phyloP scores from a whole-genome alignment of 1,140 invertebrate species.

The Drosophila nigromelanica region DNA sequence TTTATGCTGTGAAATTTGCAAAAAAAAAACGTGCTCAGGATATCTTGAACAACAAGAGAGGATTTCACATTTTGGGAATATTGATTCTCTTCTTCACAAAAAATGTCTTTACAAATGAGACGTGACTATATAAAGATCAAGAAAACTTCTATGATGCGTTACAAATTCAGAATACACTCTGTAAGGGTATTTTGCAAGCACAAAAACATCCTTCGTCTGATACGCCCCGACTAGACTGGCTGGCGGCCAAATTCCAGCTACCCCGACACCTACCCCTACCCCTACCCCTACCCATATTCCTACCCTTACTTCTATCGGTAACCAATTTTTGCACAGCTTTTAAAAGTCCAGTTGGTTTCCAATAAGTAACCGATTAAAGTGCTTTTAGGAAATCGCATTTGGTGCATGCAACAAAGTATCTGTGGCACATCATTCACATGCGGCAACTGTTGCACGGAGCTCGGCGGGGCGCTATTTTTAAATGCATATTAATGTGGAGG shows the following conservation, averaged over 20 bases:
- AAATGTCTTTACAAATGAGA: too few species aligned
- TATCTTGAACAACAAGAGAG: too few species aligned
- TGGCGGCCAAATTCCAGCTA: slow-evolving; percentile 60
- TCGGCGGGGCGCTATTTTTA: slow-evolving; percentile 61
- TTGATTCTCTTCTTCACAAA: too few species aligned
- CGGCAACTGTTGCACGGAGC: slow-evolving; percentile 33
- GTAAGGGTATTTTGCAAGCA: neutral
- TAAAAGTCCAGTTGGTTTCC: slow-evolving; percentile 19
- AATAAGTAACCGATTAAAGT: slow-evolving; percentile 25
- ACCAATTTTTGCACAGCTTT: slow-evolving; percentile 4
- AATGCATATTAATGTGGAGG: slow-evolving; percentile 67
- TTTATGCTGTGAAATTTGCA: too few species aligned
- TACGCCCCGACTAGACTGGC: slow-evolving; percentile 56
- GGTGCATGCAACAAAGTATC: slow-evolving; percentile 15
- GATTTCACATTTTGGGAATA: too few species aligned
- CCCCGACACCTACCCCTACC: slow-evolving; percentile 14
- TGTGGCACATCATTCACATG: slow-evolving; percentile 62
- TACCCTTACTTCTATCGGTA: neutral
- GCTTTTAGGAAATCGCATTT: neutral
- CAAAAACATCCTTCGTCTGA: neutral
- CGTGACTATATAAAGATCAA: too few species aligned
- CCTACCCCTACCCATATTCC: neutral
- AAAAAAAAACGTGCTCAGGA: too few species aligned
- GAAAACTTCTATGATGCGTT: too few species aligned
- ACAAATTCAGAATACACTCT: too few species aligned